Base-by-base conservation (phyloP, 2,797 vertebrate species). In the Taeniopygia guttata region DNA sequence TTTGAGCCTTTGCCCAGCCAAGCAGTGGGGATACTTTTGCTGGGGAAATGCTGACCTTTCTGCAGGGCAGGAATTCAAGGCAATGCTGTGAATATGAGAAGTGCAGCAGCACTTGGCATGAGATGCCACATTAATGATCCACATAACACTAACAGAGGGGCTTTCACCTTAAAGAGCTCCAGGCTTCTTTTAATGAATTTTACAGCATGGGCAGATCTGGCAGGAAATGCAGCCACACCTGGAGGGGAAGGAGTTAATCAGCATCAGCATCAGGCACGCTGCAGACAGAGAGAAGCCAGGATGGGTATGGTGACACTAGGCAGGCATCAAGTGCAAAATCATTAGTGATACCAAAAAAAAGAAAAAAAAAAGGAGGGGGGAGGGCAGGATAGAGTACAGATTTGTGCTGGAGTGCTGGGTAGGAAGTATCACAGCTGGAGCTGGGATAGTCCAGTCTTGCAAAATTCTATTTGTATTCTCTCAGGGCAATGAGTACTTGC, bases 381-480 rank as follows among this genome's bases (percentile, higher is more conserved):
- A 15, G 40, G 11, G 9, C 10, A 25, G 40, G 27, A 38, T 29
- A 91, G n/a, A 87, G 17, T 54, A 56, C 13, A 30, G 17, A 4
- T n/a, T 87, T 83, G 66, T 87, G 30, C 48, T 90, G 66, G 59
- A 92, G 42, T 49, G 32, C 38, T 70, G 34, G 49, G 55, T 95
- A 93, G 86, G 93, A 95, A 87, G 81, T 18, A 25, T 83, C 84
- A 85, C 95, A 95, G 94, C 94, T 96, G 94, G 93, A 92, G 84
- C 68, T 84, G 60, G 86, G 49, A 90, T 34, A 84, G 75, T 40
- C 94, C 86, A 83, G 72, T 85, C 94, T 96, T 94, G 78, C 94
- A 96, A 95, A 89, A 96, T 52, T 77, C 66, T 95, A 78, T 95
- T 94, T 96, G 86, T 90, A 70, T 94, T 90, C 78, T 96, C 88